Evolutionary conservation across 2,113 vertebrate genomes (phyloP), one percentile per base, ranked within the genome.

Genomic region (Pungitius pungitius): DNA sequence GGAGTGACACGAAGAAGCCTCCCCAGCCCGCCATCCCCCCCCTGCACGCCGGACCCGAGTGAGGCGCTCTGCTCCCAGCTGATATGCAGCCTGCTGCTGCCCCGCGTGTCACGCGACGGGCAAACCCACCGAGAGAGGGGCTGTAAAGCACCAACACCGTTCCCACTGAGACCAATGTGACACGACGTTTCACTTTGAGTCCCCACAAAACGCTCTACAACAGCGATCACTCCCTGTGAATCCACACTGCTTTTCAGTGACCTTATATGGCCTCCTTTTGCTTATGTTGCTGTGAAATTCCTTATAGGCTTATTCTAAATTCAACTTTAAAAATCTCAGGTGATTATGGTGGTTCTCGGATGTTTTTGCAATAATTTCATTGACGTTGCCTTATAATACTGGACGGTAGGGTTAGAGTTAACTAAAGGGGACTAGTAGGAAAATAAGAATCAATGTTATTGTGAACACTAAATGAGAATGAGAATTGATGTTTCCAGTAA

Each of bases 11-110:
- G 65, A 92, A 94, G 27, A 95, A 90, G 54, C 35, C 87, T 67
- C 93, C 94, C 87, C 75, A 88, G 85, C 92, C 93, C 80, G 95
- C 95, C 97, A 97, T 97, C 64, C 67, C 81, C 78, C 69, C 73
- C 7, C 33, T 35, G 60, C 85, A 62, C 64, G 7, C 69, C 37
- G 40, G 18, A 18, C 20, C 55, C 18, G 69, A 88, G 22, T 82
- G 87, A 78, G 52, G 15, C 69, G 10, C 85, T 35, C 73, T 12
- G 77, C 81, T 65, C 67, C 75, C 73, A 43, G 79, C 75, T 80
- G 35, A 78, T 67, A 65, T 56, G 15, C 24, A 54, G 52, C 24
- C 24, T 15, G 14, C 18, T 51, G 30, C 64, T 65, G 78, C 33
- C 58, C 9, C 56, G 69, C 72, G 49, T 59, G 88, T 71, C 80